Evolutionary conservation across 1,140 invertebrate species (phyloP).

Genomic region (Coenobita brevimanus): DNA sequence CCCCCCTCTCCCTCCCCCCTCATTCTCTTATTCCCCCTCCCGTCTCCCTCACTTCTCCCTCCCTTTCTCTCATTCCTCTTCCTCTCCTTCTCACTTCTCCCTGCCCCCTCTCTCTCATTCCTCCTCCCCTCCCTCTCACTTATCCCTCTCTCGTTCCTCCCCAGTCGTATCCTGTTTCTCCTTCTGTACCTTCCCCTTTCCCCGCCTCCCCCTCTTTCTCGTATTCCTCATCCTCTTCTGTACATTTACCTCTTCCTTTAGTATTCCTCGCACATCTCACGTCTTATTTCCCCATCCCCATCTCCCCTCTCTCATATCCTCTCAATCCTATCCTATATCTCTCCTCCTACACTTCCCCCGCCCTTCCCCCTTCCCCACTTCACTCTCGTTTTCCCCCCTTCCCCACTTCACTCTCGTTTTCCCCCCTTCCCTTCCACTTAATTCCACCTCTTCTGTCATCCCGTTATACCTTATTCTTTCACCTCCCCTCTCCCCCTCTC

Average conservation of each 20-base stretch:
- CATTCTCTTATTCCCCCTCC: background rate
- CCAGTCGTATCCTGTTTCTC: too few relatives aligned
- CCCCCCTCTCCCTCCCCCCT: too few relatives aligned
- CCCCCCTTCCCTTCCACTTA: too few relatives aligned
- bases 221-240: too few relatives aligned
- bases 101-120: background rate
- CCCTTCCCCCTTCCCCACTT: background rate
- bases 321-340: background rate
- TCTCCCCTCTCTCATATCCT: background rate
- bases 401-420: too few relatives aligned
- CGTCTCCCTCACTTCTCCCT: background rate
- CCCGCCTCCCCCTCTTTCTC: too few relatives aligned
- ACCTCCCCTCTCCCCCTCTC: too few relatives aligned
- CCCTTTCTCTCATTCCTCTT: background rate
- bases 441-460: too few relatives aligned
- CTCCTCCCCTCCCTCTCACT: background rate
- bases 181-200: too few relatives aligned
- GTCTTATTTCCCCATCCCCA: background rate
- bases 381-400: too few relatives aligned
- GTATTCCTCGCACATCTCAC: background rate
- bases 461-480: too few relatives aligned
- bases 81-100: background rate
- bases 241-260: background rate
- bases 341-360: background rate
- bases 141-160: too few relatives aligned